Conservation (phyloP, 2,888 invertebrate species). For the Phrixothrix hirtus region DNA sequence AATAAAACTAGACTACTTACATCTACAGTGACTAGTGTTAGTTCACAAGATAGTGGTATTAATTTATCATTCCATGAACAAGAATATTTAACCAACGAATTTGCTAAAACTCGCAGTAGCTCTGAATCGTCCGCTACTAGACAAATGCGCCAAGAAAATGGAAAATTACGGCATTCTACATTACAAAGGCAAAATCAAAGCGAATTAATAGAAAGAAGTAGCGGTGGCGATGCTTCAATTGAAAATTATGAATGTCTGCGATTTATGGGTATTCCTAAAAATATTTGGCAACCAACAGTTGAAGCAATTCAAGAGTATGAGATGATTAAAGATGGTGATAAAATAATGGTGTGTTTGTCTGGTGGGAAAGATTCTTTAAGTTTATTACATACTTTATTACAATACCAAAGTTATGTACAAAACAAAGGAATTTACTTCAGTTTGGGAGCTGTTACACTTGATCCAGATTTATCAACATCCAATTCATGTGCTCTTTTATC, state of each 20-base stretch:
- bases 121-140: slow-evolving; percentile 48
- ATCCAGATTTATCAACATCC: slow-evolving; percentile 63
- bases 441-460: slow-evolving; percentile 75
- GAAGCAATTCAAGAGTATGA: slow-evolving; percentile 82
- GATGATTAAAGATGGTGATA: slow-evolving; percentile 83
- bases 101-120: slow-evolving; percentile 47
- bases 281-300: slow-evolving; percentile 79
- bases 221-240: no score
- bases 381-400: slow-evolving; percentile 79
- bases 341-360: slow-evolving; percentile 81
- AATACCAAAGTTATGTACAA: slow-evolving; percentile 78
- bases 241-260: slow-evolving; percentile 58
- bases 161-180: slow-evolving; percentile 46
- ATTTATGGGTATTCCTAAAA: slow-evolving; percentile 79
- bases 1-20: slow-evolving; percentile 63
- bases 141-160: slow-evolving; percentile 42
- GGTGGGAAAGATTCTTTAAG: slow-evolving; percentile 85
- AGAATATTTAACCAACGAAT: slow-evolving; percentile 53
- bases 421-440: slow-evolving; percentile 76
- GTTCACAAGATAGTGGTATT: slow-evolving; percentile 79
- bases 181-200: slow-evolving; percentile 48
- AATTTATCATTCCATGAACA: slow-evolving; percentile 74
- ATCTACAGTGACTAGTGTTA: slow-evolving; percentile 70
- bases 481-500: slow-evolving; percentile 68
- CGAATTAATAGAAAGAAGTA: slow-evolving; percentile 49